Conservation (phyloP, 2,113 vertebrate species). For the Serinus canaria region DNA sequence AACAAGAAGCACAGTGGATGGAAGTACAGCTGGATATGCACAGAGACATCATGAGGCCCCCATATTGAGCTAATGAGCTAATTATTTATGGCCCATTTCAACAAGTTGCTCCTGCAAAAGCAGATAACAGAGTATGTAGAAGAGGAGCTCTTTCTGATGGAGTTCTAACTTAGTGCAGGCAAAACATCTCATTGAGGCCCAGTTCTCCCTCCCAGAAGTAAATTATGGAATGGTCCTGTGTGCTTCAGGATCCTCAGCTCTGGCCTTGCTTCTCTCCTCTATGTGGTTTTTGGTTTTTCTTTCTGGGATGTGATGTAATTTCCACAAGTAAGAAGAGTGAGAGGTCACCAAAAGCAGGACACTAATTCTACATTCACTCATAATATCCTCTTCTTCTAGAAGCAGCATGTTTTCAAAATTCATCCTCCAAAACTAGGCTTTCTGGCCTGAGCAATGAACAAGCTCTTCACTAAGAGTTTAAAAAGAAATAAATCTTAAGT, state of each 20-base stretch:
- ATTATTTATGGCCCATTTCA: not conserved
- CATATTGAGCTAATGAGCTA: not conserved
- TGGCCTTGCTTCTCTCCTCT: not conserved
- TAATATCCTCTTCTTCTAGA: not conserved
- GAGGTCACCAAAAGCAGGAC: not conserved
- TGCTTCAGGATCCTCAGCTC: not conserved
- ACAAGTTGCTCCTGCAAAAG: not conserved
- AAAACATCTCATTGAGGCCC: not conserved
- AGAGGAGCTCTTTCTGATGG: not conserved
- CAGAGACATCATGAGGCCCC: not conserved
- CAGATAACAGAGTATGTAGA: accelerated
- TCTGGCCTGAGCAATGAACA: not conserved
- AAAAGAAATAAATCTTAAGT: not conserved
- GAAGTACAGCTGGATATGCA: not conserved
- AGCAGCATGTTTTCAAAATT: not conserved
- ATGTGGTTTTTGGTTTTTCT: accelerated
- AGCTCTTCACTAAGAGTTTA: not conserved
- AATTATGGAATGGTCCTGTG: not conserved
- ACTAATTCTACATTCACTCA: not conserved
- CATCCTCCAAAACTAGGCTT: not conserved
- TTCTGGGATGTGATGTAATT: not conserved
- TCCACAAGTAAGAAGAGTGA: not conserved
- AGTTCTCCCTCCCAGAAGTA: not conserved
- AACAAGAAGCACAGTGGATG: not conserved
- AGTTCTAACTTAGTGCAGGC: not conserved